phyloP scores from a whole-genome alignment of 2,888 invertebrate genomes.

The Ectropis crepuscularia region DNA sequence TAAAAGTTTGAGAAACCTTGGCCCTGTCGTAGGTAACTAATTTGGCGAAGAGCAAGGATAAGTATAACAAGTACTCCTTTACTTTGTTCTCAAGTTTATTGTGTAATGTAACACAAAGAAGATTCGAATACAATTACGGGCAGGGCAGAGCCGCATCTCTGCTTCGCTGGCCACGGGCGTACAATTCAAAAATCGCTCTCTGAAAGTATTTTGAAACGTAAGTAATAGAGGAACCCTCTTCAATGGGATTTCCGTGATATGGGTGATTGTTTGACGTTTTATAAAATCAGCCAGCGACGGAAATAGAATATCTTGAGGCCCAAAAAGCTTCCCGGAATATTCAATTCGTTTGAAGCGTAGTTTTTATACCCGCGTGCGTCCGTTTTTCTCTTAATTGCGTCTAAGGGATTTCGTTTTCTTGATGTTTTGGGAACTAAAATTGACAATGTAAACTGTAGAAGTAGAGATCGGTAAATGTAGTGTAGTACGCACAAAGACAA shows the following conservation, averaged over 20 bases:
- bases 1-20: slow-evolving; percentile 38
- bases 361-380: slow-evolving; percentile 11
- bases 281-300: slow-evolving; percentile 46
- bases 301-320: slow-evolving; percentile 25
- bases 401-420: background rate
- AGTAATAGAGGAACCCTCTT: slow-evolving; percentile 46
- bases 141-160: slow-evolving; percentile 34
- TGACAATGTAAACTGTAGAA: too few species aligned
- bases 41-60: slow-evolving; percentile 40
- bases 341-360: slow-evolving; percentile 17
- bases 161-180: slow-evolving; percentile 25
- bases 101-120: slow-evolving; percentile 38
- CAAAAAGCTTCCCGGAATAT: slow-evolving; percentile 17
- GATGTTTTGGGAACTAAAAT: background rate
- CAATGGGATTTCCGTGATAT: slow-evolving; percentile 50
- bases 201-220: slow-evolving; percentile 31
- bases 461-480: too few species aligned
- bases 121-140: slow-evolving; percentile 38
- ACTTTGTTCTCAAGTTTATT: slow-evolving; percentile 44
- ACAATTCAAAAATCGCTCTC: slow-evolving; percentile 46
- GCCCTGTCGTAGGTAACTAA: slow-evolving; percentile 38
- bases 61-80: slow-evolving; percentile 40
- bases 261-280: slow-evolving; percentile 54
- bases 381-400: slow-evolving; percentile 3
- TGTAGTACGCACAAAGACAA: too few species aligned